Conservation (phyloP, 30 jellyfish, hydroid and myxozoan genomes). For the Rhopilema esculentum region DNA sequence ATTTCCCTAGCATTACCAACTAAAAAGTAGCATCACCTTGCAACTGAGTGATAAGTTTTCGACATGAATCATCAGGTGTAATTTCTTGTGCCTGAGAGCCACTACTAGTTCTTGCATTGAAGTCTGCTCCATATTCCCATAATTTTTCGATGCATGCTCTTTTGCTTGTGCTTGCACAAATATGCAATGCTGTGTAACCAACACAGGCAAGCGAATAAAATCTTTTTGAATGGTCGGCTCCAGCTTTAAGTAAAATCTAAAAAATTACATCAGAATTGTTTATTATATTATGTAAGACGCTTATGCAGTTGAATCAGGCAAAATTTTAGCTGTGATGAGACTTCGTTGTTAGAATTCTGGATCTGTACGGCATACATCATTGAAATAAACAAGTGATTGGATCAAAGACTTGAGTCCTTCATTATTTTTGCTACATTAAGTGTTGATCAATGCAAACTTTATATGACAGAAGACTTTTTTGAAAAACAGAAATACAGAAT, state of each 20-base stretch:
- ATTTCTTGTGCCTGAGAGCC: conserved; percentile 23
- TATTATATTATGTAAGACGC: not conserved
- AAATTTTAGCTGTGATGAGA: too few species aligned
- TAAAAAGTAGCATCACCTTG: conserved; percentile 1
- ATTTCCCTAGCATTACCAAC: too few species aligned
- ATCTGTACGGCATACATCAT: too few species aligned
- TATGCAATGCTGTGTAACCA: conserved; percentile 58
- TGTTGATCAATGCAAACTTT: too few species aligned
- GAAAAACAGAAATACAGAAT: too few species aligned
- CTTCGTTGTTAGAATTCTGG: too few species aligned
- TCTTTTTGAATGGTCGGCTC: conserved; percentile 33
- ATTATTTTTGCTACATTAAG: too few species aligned
- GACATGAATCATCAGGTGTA: conserved; percentile 17
- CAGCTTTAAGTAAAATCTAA: conserved; percentile 30
- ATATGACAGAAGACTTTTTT: too few species aligned
- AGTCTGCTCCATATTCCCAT: conserved; percentile 61
- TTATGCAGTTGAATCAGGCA: too few species aligned
- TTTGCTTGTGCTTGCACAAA: conserved; percentile 55
- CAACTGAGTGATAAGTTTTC: not conserved
- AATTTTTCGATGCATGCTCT: conserved; percentile 6
- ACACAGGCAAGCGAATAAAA: not conserved
- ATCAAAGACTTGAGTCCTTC: too few species aligned
- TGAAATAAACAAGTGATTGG: too few species aligned
- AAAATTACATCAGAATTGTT: not conserved
- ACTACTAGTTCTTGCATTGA: conserved; percentile 5